Evolutionary conservation across 2,113 vertebrate genomes (phyloP).

Genomic region (Emydocephalus ijimae): DNA sequence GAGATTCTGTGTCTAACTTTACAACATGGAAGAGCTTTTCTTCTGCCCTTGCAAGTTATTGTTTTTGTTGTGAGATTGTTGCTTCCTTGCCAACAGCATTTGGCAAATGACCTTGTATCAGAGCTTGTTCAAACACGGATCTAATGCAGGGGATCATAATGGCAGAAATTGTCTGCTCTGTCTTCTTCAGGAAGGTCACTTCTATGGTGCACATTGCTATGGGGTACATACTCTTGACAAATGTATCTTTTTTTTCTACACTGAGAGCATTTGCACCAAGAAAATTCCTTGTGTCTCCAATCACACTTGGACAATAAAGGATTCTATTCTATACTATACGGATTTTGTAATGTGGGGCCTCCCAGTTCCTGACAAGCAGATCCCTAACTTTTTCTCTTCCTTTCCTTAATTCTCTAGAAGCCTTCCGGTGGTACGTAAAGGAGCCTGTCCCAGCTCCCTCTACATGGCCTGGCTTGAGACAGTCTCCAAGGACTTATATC

Average conservation of each 20-base stretch:
- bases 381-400: neutral
- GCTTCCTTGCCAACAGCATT: neutral
- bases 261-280: too few species aligned
- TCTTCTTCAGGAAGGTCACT: neutral
- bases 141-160: neutral
- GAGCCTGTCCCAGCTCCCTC: constrained; percentile 64
- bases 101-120: neutral
- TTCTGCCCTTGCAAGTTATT: neutral
- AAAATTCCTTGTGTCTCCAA: too few species aligned
- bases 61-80: neutral
- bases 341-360: neutral
- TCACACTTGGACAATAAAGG: too few species aligned
- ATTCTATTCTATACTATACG: too few species aligned
- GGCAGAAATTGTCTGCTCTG: neutral
- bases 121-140: neutral
- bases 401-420: constrained; percentile 51
- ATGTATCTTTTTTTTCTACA: too few species aligned
- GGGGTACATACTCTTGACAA: too few species aligned
- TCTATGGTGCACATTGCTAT: neutral
- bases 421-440: constrained; percentile 64
- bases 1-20: neutral
- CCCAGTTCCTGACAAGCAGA: too few species aligned
- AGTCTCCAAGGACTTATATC: constrained; percentile 64
- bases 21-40: neutral
- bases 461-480: constrained; percentile 74